These are phyloP conservation scores for Stegostoma tigrinum DNA, from an alignment of 2,113 vertebrate species.

Conservation along the genomic window DNA sequence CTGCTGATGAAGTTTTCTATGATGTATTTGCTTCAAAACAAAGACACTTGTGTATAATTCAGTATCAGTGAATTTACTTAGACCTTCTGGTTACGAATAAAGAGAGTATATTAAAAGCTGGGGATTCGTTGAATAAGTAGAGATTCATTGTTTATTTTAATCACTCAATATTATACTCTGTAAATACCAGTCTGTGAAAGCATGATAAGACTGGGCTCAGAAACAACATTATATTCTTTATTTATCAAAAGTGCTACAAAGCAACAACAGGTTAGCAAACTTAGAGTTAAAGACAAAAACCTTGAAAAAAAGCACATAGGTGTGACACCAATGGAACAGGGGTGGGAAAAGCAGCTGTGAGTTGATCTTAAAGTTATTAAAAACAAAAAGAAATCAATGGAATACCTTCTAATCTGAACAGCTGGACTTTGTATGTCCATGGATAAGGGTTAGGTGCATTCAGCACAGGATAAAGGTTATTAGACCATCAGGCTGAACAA, in stretches of 20 bases:
- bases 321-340: background rate
- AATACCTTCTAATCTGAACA: background rate
- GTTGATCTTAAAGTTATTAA: background rate
- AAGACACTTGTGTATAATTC: background rate
- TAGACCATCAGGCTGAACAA: background rate
- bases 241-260: background rate
- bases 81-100: background rate
- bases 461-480: background rate
- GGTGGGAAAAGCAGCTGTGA: background rate
- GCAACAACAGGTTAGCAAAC: background rate
- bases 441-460: background rate
- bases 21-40: background rate
- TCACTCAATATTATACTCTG: background rate
- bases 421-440: background rate
- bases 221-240: background rate
- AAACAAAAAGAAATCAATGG: background rate
- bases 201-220: background rate
- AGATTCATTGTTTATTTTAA: background rate
- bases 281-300: background rate
- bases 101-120: background rate
- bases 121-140: background rate
- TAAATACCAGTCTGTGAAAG: background rate
- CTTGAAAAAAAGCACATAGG: background rate
- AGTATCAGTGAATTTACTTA: background rate
- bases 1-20: background rate